Base-by-base conservation (phyloP, 1,140 invertebrate genomes). In the Acromyrmex echinatior region DNA sequence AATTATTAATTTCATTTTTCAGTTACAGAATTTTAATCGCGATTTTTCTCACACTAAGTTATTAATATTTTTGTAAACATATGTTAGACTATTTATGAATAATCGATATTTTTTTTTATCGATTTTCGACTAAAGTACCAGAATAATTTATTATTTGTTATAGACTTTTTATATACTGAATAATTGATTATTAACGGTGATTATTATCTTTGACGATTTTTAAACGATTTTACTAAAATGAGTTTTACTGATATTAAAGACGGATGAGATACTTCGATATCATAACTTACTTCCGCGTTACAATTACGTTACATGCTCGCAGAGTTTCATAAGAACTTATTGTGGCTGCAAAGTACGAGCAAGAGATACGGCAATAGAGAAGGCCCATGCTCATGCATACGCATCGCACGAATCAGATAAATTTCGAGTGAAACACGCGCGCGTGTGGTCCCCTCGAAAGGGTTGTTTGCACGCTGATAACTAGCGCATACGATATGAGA, bases 401-500 rank as follows among this genome's bases (percentile, higher is more conserved):
- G 28, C 25, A 25, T 28, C 28, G 63, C 77, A 56, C 76, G 77
- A 86, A 70, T 80, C 53, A 85, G 80, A 85, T 85, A 87, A 87
- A 86, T 87, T 70, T 87, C 49, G 80, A 85, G 80, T 85, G 74
- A 68, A 76, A 85, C 79, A 84, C 86, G 70, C 74, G 56, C 78
- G 49, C 63, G 80, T 49, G 80, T 74, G 70, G 53, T 70, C 39
- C 84, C 76, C 87, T 85, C 78, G 85, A 91, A 88, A 92, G 91
- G 91, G 89, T 91, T 89, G 92, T 92, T 92, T 92, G 81, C 87
- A 77, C 87, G 60, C 31, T 76, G 92, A 93, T 93, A 93, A 93
- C 88, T 58, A 68, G 18, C 85, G 87, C 80, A 71, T 87, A 89
- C 82, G 88, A 88, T 91, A 90, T 70, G 87, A 91, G 87, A 91